Evolutionary conservation across 2,113 vertebrate species (phyloP).

Genomic region (Eublepharis macularius): DNA sequence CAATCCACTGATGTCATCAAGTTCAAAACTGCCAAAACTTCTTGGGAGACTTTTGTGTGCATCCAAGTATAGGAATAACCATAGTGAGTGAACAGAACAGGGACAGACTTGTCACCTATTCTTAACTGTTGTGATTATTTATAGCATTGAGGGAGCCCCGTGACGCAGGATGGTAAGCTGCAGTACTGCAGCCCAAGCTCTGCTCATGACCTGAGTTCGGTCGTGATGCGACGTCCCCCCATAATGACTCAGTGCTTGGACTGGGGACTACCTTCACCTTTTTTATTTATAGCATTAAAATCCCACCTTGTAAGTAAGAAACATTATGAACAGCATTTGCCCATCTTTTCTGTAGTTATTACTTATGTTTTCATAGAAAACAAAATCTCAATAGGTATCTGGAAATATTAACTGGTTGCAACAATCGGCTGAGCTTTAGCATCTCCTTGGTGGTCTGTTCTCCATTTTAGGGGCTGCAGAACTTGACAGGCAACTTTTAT

Average conservation of each 20-base stretch:
- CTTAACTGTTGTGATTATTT: not conserved
- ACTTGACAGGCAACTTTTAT: not conserved
- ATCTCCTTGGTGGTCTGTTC: not conserved
- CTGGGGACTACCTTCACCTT: too few species aligned
- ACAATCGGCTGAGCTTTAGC: not conserved
- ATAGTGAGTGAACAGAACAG: not conserved
- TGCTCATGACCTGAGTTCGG: too few species aligned
- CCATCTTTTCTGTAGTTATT: not conserved
- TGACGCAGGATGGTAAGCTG: too few species aligned
- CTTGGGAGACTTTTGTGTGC: not conserved
- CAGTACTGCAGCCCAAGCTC: too few species aligned
- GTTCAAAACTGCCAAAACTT: not conserved
- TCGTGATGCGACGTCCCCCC: too few species aligned
- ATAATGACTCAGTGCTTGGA: too few species aligned
- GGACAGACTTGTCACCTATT: not conserved
- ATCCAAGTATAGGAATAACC: not conserved
- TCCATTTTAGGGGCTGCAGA: too few species aligned
- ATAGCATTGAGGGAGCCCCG: too few species aligned
- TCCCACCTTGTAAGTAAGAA: not conserved
- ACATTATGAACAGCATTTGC: not conserved
- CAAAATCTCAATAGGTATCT: not conserved
- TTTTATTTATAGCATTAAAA: not conserved
- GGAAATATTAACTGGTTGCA: not conserved
- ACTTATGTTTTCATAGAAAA: not conserved
- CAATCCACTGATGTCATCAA: not conserved